Conservation (phyloP, 1,140 invertebrate genomes). For the Apocrypta bakeri region DNA sequence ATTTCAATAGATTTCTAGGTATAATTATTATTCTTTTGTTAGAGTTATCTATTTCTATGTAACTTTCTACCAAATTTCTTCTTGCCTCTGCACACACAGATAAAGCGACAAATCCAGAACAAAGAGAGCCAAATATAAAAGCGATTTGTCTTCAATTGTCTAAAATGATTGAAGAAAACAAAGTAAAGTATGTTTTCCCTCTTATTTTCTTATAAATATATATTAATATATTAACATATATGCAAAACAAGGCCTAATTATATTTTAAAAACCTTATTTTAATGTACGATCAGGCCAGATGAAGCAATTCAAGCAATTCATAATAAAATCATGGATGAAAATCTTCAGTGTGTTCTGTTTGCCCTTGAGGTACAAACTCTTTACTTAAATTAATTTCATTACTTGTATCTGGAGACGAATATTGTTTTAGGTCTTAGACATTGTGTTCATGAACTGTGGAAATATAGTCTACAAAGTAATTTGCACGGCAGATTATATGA, state of each 20-base stretch:
- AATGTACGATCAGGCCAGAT: background rate
- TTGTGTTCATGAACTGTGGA: background rate
- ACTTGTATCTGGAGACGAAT: background rate
- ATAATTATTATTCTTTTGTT: background rate
- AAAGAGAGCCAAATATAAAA: background rate
- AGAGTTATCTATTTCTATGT: background rate
- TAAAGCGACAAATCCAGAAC: background rate
- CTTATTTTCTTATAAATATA: too few species aligned
- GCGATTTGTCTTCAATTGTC: background rate
- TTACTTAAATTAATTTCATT: background rate
- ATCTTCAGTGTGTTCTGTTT: background rate
- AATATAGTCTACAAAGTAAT: background rate
- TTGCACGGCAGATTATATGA: background rate
- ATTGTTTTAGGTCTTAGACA: background rate
- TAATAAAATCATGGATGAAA: background rate
- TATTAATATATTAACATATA: too few species aligned
- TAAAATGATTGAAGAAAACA: background rate
- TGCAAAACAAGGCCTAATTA: too few species aligned
- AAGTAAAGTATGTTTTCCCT: too few species aligned
- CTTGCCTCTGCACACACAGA: background rate
- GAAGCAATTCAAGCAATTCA: background rate
- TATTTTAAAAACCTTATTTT: too few species aligned
- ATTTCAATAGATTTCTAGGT: background rate
- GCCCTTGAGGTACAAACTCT: background rate
- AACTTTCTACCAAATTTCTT: background rate